phyloP scores from a whole-genome alignment of 2,797 vertebrate genomes.

The Thunnus albacares region DNA sequence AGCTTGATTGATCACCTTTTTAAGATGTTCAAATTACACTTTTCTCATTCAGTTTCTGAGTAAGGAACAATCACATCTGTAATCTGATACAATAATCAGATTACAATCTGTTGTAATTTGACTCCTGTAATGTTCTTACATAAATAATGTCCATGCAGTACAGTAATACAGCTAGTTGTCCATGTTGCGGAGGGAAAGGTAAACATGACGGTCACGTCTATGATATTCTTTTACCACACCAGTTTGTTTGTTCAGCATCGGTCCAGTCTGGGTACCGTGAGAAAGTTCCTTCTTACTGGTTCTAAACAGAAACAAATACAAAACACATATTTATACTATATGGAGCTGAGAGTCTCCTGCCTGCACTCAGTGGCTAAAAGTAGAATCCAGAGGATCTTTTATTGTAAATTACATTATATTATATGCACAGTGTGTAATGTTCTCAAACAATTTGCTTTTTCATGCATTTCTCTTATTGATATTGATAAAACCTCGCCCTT shows the following conservation, averaged over 20 bases:
- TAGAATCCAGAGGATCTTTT: neutral
- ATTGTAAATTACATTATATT: neutral
- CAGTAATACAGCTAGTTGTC: conserved; percentile 1
- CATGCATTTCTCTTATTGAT: neutral
- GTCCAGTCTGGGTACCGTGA: conserved; percentile 65
- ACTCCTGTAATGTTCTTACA: neutral
- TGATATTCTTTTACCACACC: conserved; percentile 64
- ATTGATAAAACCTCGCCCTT: neutral
- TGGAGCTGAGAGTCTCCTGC: neutral
- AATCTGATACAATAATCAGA: conserved; percentile 15
- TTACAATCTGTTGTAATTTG: neutral
- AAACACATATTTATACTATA: neutral
- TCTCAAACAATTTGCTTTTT: neutral
- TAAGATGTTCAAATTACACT: neutral
- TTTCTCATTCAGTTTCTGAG: neutral
- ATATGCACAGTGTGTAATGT: neutral
- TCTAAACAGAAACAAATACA: conserved; percentile 44
- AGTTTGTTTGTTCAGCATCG: conserved; percentile 78
- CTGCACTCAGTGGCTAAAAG: neutral
- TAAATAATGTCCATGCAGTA: neutral
- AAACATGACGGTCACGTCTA: conserved; percentile 63
- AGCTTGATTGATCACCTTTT: neutral
- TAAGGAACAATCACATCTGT: neutral
- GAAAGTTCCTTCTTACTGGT: conserved; percentile 57
- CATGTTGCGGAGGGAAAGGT: conserved; percentile 33